Evolutionary conservation across 2,888 invertebrate species (phyloP), one percentile per base, ranked within the genome.

Genomic region (Creontiades dilutus): DNA sequence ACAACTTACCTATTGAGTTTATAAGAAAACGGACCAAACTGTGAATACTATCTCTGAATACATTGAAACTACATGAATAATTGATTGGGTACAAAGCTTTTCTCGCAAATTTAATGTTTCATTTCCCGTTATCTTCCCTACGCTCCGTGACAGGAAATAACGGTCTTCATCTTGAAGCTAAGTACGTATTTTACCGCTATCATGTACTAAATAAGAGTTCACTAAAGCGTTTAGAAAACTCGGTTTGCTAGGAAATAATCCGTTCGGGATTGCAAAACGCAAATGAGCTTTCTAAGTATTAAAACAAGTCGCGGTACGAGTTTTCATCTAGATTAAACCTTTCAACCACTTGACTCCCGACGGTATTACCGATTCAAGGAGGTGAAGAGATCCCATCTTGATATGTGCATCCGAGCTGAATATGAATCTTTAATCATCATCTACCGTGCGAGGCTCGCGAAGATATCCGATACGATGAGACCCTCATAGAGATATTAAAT

Each of bases 281-380:
- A 68, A 68, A 68, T 68, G 68, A 68, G 68, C 68, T 68, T 68
- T 68, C 68, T 23, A 68, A 82, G 47, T 47, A 28, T 52, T 82
- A 55, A 82, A 82, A 82, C 82, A 48, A 55, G 55, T 48, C 82
- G 82, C 55, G 11, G n/a, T 14, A 47, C 55, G 52, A 82, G 82
- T 82, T 82, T 48, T 86, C 61, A 86, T 86, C 85, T 37, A 86
- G 85, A 86, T 86, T 86, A 86, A 86, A 61, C 85, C 85, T 86
- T 86, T 86, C 85, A 86, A 86, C 85, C 85, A 86, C 85, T 86
- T 86, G 85, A 86, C 85, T 86, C 85, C 85, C 61, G 85, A 86
- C 85, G 85, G 28, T 86, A 86, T 61, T 86, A 61, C 85, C 57
- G 85, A 86, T 86, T 46, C 68, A 37, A 27, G 48, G 61, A 47